Percentiles rank a stretch among this genome's conserved stretches.
phyloP scores from a whole-genome alignment of 1,140 invertebrate genomes.

The Mizuhopecten yessoensis region DNA sequence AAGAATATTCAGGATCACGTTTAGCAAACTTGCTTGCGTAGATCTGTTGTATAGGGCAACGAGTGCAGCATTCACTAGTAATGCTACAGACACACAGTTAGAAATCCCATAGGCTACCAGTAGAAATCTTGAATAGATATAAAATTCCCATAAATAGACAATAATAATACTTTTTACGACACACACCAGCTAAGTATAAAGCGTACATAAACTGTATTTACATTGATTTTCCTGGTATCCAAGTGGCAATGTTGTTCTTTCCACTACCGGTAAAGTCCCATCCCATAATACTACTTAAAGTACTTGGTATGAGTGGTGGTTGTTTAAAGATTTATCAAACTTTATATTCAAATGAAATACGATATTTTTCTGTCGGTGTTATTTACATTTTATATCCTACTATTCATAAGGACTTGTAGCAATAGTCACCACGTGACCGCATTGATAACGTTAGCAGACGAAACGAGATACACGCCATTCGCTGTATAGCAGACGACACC shows the following conservation, averaged over 20 bases:
- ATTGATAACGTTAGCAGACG: slow-evolving; percentile 6
- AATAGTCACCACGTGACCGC: background rate
- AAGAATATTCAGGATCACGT: background rate
- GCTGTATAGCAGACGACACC: background rate
- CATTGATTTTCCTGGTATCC: slow-evolving; percentile 4
- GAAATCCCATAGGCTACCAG: no score
- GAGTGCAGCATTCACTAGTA: no score
- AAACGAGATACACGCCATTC: background rate
- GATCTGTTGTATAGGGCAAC: background rate
- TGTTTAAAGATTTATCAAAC: slow-evolving; percentile 29
- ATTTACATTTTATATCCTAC: slow-evolving; percentile 27
- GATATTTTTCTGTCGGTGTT: background rate
- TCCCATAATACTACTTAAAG: background rate
- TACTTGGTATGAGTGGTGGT: background rate
- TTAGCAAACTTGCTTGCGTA: background rate
- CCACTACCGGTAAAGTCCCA: background rate
- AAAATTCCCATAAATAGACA: background rate
- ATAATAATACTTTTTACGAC: background rate
- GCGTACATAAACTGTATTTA: background rate
- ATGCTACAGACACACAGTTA: no score
- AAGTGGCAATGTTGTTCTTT: background rate
- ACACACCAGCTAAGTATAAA: background rate
- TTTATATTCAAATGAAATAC: background rate
- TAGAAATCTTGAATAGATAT: background rate
- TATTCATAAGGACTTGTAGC: background rate